phyloP scores from a whole-genome alignment of 2,113 vertebrate genomes.

The Odobenus rosmarus region DNA sequence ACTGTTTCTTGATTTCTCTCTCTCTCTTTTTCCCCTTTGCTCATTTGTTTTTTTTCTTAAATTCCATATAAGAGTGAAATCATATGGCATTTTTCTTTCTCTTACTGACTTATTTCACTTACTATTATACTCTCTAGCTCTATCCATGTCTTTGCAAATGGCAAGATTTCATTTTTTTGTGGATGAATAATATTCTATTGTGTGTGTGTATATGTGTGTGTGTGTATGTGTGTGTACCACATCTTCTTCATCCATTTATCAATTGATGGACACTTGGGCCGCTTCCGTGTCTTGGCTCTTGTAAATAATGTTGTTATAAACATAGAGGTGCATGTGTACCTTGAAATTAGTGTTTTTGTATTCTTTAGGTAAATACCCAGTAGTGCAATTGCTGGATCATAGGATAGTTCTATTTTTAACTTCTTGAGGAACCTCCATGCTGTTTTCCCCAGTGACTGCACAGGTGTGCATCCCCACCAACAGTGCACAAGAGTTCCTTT shows the following conservation, averaged over 20 bases:
- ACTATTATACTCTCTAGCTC: neutral
- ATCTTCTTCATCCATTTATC: neutral
- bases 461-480: neutral
- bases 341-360: neutral
- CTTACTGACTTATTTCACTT: neutral
- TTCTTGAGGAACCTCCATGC: neutral
- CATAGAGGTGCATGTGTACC: neutral
- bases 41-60: neutral
- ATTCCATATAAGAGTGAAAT: neutral
- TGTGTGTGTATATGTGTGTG: neutral
- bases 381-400: neutral
- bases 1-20: neutral
- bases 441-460: neutral
- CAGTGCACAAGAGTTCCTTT: neutral
- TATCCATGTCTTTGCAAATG: neutral
- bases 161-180: neutral
- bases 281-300: neutral
- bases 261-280: neutral
- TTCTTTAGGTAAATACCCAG: neutral
- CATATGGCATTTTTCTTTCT: neutral
- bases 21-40: neutral
- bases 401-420: neutral
- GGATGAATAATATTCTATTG: neutral
- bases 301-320: neutral
- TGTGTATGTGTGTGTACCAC: neutral